These are phyloP conservation scores for Saccostrea cuccullata DNA, from an alignment of 1,140 invertebrate genomes.

Conservation along the genomic window DNA sequence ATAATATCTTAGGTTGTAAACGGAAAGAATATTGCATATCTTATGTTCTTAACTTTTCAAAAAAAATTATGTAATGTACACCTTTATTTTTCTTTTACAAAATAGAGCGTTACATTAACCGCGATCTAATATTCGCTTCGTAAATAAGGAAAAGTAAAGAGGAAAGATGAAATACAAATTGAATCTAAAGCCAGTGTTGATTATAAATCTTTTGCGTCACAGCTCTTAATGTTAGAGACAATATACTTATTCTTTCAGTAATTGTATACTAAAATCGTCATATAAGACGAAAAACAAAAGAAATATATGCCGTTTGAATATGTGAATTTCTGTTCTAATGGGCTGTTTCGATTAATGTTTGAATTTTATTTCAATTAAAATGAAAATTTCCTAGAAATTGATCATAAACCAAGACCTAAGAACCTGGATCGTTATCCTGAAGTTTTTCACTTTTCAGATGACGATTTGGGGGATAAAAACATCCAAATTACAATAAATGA, in stretches of 20 bases:
- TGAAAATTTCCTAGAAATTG: background rate
- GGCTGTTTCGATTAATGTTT: constrained; percentile 1
- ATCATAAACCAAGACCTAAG: background rate
- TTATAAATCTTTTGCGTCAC: constrained; percentile 21
- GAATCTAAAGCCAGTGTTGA: background rate
- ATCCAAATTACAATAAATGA: constrained; percentile 18
- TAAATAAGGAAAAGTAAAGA: background rate
- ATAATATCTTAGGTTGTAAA: too few relatives aligned
- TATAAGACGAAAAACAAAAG: constrained; percentile 31
- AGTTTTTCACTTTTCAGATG: constrained; percentile 20
- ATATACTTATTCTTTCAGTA: background rate
- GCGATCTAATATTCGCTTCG: too few relatives aligned
- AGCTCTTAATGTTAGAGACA: background rate
- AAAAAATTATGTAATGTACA: too few relatives aligned
- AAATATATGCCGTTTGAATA: constrained; percentile 21
- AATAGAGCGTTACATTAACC: too few relatives aligned
- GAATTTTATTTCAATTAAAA: constrained; percentile 26
- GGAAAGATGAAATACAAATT: background rate
- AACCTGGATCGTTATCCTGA: background rate
- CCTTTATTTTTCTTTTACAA: too few relatives aligned
- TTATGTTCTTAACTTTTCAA: too few relatives aligned
- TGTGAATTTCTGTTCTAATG: constrained; percentile 8
- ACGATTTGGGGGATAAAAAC: background rate
- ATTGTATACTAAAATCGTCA: constrained; percentile 30
- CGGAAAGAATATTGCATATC: too few relatives aligned